A percentile compares a stretch with the other conserved stretches of the same genome.
Conservation (phyloP, 2,888 invertebrate species). For the Oxystoma pomonae region DNA sequence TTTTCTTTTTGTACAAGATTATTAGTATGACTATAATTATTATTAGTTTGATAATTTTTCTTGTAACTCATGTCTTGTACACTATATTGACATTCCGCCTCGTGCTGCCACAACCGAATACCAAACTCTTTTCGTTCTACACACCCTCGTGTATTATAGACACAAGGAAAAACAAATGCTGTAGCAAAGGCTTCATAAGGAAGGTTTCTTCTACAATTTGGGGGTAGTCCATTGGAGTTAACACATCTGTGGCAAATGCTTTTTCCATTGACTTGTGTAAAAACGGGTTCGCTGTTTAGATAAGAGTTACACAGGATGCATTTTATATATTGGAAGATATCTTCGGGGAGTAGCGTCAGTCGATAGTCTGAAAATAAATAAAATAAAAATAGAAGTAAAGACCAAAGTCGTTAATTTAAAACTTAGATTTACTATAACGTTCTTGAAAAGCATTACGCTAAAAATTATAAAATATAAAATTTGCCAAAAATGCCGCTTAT, state of each 20-base stretch:
- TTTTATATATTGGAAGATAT: constrained; percentile 35
- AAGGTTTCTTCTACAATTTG: constrained; percentile 33
- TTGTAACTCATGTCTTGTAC: constrained; percentile 9
- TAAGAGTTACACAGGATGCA: constrained; percentile 41
- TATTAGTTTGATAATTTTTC: background rate
- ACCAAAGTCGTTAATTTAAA: no score
- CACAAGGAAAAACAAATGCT: constrained; percentile 40
- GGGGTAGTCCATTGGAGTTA: constrained; percentile 33
- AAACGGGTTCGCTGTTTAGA: constrained; percentile 40
- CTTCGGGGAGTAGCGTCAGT: constrained; percentile 35
- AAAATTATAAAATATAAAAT: no score
- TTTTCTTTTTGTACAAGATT: constrained; percentile 20
- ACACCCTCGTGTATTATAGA: constrained; percentile 34
- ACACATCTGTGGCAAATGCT: constrained; percentile 43
- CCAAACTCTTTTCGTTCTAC: constrained; percentile 35
- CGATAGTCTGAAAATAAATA: constrained; percentile 35
- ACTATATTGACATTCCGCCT: constrained; percentile 37
- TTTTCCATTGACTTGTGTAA: constrained; percentile 35
- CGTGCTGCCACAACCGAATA: constrained; percentile 36
- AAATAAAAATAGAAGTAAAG: no score
- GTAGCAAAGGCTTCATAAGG: constrained; percentile 38
- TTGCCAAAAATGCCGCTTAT: no score
- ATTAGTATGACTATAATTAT: no score
- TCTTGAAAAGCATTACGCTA: no score
- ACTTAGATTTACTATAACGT: no score